phyloP scores from a whole-genome alignment of 2,113 vertebrate genomes.

The Hydrochoerus hydrochaeris region DNA sequence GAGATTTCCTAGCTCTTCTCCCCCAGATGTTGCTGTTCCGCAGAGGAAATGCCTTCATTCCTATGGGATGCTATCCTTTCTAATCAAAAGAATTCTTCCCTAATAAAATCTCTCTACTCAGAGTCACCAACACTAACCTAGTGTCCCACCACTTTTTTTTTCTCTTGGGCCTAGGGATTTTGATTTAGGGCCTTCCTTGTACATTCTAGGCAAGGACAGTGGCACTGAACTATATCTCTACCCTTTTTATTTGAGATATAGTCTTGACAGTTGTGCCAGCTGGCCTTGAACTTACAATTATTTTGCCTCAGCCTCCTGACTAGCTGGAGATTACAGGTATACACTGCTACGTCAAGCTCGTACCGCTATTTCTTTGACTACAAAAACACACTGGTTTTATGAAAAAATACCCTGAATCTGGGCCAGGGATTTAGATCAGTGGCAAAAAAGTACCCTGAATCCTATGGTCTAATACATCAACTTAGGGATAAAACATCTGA shows the following conservation, averaged over 20 bases:
- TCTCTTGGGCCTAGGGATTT: not conserved
- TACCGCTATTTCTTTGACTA: not conserved
- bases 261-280: not conserved
- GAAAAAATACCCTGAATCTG: not conserved
- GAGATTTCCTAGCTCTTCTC: conserved; percentile 5
- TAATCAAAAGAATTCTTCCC: conserved; percentile 81
- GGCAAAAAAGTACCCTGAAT: not conserved
- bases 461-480: not conserved
- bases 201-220: not conserved
- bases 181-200: not conserved
- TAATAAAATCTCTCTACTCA: conserved; percentile 55
- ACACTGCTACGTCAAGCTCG: not conserved
- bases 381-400: not conserved
- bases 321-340: not conserved
- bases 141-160: not conserved
- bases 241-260: not conserved
- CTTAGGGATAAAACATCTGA: not conserved
- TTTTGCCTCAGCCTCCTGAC: not conserved
- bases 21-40: conserved; percentile 75
- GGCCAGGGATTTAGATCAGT: too few species aligned
- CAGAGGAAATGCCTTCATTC: conserved; percentile 78
- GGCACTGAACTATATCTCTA: not conserved
- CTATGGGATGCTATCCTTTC: conserved; percentile 79
- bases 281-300: not conserved
- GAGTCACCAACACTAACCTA: not conserved